phyloP scores from a whole-genome alignment of 2,113 vertebrate genomes.

The Myanophis thanlyinensis region DNA sequence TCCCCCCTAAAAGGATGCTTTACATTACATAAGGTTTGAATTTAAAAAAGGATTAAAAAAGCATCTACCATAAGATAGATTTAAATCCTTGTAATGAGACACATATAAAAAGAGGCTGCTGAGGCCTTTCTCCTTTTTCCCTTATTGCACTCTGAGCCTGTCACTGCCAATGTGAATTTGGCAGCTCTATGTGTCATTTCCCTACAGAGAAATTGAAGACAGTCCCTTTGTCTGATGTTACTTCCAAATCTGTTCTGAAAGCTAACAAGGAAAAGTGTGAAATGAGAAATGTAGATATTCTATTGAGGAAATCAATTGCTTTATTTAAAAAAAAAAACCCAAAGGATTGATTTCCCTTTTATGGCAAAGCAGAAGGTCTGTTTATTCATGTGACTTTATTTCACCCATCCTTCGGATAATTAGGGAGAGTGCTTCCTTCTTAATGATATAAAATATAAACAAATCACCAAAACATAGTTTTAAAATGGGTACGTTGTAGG shows the following conservation, averaged over 20 bases:
- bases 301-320: slow-evolving; percentile 2
- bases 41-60: slow-evolving; percentile 62
- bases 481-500: background rate
- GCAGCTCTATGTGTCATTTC: slow-evolving; percentile 48
- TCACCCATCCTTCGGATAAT: background rate
- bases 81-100: slow-evolving; percentile 42
- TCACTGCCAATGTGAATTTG: slow-evolving; percentile 49
- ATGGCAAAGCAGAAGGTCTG: background rate
- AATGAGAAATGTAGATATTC: background rate
- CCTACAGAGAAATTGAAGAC: slow-evolving; percentile 31
- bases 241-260: background rate
- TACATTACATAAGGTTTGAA: slow-evolving; percentile 49
- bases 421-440: background rate
- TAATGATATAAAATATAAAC: no score
- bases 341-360: background rate
- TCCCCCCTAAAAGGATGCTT: slow-evolving; percentile 29
- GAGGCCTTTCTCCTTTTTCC: background rate
- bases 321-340: background rate
- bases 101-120: background rate
- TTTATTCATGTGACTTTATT: background rate
- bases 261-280: slow-evolving; percentile 31
- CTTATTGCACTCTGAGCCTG: slow-evolving; percentile 18
- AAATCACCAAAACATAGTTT: background rate
- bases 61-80: slow-evolving; percentile 28
- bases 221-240: slow-evolving; percentile 2